phyloP scores from a whole-genome alignment of 2,797 vertebrate species.

The Eulemur rubriventer region DNA sequence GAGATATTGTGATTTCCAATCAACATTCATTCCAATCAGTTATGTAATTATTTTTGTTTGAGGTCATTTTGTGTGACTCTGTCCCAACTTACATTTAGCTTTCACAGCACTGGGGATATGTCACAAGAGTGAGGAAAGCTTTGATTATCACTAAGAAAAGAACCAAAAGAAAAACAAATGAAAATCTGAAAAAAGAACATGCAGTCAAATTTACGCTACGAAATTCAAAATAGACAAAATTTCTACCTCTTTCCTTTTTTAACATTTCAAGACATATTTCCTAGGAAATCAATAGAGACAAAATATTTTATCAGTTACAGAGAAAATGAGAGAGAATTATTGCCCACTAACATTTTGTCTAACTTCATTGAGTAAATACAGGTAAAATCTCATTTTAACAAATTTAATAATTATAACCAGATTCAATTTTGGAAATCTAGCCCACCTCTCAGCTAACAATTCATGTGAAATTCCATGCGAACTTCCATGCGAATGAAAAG shows the following conservation, averaged over 20 bases:
- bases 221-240: constrained; percentile 5
- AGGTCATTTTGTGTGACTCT: background rate
- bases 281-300: background rate
- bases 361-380: background rate
- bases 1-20: background rate
- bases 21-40: background rate
- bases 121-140: background rate
- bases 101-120: background rate
- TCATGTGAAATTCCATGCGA: background rate
- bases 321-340: background rate
- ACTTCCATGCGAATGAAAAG: background rate
- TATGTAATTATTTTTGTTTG: background rate
- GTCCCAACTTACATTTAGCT: background rate
- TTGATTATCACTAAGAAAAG: background rate
- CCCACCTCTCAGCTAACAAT: background rate
- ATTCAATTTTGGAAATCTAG: constrained; percentile 1
- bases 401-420: background rate
- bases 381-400: constrained; percentile 3
- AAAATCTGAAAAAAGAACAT: background rate
- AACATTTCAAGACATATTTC: background rate
- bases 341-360: background rate
- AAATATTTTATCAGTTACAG: background rate
- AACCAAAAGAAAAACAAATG: background rate
- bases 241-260: background rate
- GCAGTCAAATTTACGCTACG: background rate